Evolutionary conservation across 2,797 vertebrate genomes (phyloP).

Genomic region (Eulemur mongoz): DNA sequence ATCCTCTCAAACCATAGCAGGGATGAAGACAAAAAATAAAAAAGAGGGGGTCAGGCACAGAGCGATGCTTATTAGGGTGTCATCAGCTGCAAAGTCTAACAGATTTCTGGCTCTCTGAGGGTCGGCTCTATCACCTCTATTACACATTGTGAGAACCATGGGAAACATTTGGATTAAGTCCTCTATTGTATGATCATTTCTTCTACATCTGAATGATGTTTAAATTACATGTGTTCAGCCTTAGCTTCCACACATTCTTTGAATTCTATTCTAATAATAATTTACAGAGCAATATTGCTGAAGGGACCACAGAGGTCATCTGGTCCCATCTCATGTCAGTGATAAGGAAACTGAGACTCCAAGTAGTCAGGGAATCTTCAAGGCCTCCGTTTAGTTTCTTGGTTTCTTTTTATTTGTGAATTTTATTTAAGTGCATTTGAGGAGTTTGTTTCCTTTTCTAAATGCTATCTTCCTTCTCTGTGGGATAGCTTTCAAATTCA

Average conservation of each 20-base stretch:
- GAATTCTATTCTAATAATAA: neutral
- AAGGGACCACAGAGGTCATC: neutral
- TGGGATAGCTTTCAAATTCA: conserved; percentile 39
- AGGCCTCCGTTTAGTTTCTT: neutral
- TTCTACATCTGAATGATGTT: neutral
- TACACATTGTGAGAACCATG: accelerated
- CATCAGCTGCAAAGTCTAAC: neutral
- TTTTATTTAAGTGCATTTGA: conserved; percentile 47
- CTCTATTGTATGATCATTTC: neutral
- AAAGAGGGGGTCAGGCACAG: neutral
- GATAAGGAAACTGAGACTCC: neutral
- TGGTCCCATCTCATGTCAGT: neutral
- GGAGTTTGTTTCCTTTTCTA: conserved; percentile 51
- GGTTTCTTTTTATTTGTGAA: neutral
- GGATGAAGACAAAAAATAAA: neutral
- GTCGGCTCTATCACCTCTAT: neutral
- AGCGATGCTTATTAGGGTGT: neutral
- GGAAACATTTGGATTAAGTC: neutral
- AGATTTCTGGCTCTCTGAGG: neutral
- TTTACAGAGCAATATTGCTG: neutral
- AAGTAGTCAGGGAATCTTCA: neutral
- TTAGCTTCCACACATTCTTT: neutral
- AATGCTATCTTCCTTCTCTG: conserved; percentile 52
- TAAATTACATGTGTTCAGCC: neutral
- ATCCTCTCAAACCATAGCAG: neutral